Evolutionary conservation across 2,888 invertebrate species (phyloP).

Genomic region (Imbricaverruca yamaguchii): DNA sequence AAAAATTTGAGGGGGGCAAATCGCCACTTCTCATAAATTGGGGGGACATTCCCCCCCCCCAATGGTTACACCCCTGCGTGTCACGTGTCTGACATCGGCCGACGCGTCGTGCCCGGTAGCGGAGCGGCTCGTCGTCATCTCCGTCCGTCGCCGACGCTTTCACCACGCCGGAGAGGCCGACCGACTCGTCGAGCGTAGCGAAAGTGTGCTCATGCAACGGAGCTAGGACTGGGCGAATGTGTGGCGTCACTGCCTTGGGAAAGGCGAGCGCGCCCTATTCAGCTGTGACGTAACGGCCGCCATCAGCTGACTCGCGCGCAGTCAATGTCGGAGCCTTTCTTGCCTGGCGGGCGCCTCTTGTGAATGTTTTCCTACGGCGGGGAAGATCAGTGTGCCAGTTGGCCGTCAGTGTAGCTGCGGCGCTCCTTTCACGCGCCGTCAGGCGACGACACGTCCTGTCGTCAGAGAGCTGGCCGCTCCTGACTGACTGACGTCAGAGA

Average conservation of each 20-base stretch:
- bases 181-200: neutral
- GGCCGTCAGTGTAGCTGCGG: neutral
- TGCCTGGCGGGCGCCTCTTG: neutral
- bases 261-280: neutral
- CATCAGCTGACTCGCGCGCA: neutral
- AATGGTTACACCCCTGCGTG: too few relatives aligned
- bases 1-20: too few relatives aligned
- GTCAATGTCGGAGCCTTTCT: neutral
- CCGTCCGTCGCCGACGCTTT: neutral
- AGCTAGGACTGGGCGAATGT: neutral
- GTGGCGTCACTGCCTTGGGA: neutral
- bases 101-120: too few relatives aligned
- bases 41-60: too few relatives aligned
- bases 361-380: neutral
- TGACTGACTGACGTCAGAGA: too few relatives aligned
- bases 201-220: neutral
- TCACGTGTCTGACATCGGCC: too few relatives aligned
- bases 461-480: too few relatives aligned
- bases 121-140: neutral
- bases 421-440: neutral
- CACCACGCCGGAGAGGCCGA: neutral
- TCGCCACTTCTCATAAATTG: too few relatives aligned
- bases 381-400: neutral
- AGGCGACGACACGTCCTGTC: too few relatives aligned
- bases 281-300: neutral